Conservation (phyloP, 1,140 invertebrate genomes). For the Conus ventricosus region DNA sequence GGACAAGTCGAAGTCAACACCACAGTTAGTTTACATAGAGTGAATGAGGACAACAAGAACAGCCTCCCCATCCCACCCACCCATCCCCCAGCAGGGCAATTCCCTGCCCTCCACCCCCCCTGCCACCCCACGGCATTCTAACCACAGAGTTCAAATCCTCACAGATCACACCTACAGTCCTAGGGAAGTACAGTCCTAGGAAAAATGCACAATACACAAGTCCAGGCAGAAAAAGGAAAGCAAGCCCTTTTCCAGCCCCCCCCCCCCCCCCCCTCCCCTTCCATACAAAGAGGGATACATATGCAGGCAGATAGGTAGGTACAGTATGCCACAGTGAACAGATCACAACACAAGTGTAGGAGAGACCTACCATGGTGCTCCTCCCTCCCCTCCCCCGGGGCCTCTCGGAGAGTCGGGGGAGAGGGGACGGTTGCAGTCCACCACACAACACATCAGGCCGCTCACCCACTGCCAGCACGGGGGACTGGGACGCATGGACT, state of each 20-base stretch:
- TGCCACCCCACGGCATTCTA: neutral
- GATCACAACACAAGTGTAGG: too few relatives aligned
- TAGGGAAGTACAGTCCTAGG: too few relatives aligned
- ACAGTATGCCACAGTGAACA: neutral
- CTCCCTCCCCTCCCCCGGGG: too few relatives aligned
- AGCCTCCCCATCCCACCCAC: neutral
- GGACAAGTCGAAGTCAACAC: neutral
- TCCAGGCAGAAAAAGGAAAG: too few relatives aligned
- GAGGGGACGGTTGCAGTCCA: too few relatives aligned
- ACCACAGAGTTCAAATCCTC: too few relatives aligned
- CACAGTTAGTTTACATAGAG: neutral
- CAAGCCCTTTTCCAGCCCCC: too few relatives aligned
- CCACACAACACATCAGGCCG: neutral
- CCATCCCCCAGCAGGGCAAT: neutral
- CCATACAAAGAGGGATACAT: neutral
- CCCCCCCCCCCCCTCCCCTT: neutral
- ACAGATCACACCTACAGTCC: too few relatives aligned
- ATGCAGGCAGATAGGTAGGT: neutral
- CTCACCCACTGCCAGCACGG: neutral
- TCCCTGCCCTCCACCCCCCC: neutral
- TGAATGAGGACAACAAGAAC: neutral
- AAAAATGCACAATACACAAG: too few relatives aligned
- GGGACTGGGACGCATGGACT: neutral
- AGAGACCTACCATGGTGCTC: too few relatives aligned
- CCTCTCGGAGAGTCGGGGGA: too few relatives aligned